Base-by-base conservation (phyloP, 2,888 invertebrate genomes). In the Stegana nigrithorax region DNA sequence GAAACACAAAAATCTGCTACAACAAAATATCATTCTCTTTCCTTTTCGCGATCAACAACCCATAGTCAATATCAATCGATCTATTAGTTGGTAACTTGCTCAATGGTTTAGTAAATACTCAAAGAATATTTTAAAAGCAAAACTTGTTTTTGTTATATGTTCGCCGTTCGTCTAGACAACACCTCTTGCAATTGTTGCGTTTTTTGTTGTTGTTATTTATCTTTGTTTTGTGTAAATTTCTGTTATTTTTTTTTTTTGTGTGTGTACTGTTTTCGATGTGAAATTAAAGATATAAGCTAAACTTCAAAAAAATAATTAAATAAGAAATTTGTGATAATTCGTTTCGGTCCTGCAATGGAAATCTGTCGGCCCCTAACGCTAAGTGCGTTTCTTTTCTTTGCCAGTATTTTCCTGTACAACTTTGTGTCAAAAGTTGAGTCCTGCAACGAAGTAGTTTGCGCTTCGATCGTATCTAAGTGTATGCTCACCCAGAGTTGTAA, bases 401-500 rank as follows among this genome's bases (percentile, higher is more conserved):
- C 70, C 77, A 57, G 71, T 80, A 17, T 76, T 79, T 60, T 78
- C 81, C 66, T 76, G 75, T 59, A 70, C 75, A 51, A 19, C 29
- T 21, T 51, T 26, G 32, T 55, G 2, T 69, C 73, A 64, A 75
- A 59, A 25, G 76, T 74, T 32, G 72, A 83, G 61, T 83, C 86
- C 42, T 97, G 97, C 85, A 97, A 97, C 84, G 96, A 97, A 87
- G 94, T 95, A 26, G 92, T 97, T 61, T 98, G 98, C 87, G 97
- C 95, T 21, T 95, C 96, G 80, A 93, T 96, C 60, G 98, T 98
- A 56, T 96, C 96, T 81, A 97, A 97, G 87, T 98, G 98, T 85
- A 93, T 97, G 91, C 87, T 98, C 68, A 97, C 97, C 12, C 95
- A 96, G 84, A 94, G 96, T 57, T 98, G 98, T 87, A 96, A 96